Conservation (phyloP, 2,113 vertebrate genomes). For the Misgurnus mizolepis region DNA sequence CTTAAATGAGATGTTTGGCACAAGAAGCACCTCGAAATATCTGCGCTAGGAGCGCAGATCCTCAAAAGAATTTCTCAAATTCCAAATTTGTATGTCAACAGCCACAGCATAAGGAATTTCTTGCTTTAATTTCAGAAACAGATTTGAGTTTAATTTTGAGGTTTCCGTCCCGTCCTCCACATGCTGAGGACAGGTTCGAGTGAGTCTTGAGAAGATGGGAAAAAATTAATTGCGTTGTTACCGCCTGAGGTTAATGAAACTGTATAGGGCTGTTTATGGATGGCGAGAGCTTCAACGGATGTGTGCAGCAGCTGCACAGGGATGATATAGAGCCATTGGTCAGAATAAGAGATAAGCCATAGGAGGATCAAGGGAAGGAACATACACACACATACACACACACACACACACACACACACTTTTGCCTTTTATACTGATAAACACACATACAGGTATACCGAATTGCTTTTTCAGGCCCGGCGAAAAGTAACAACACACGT, state of each 20-base stretch:
- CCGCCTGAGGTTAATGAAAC: slow-evolving; percentile 19
- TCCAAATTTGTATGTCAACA: neutral
- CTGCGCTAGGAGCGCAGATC: neutral
- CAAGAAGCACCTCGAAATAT: neutral
- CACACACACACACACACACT: slow-evolving; percentile 1
- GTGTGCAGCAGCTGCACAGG: slow-evolving; percentile 29
- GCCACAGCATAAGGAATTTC: neutral
- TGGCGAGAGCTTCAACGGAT: slow-evolving; percentile 24
- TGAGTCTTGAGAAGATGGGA: slow-evolving; percentile 20
- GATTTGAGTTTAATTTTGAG: slow-evolving; percentile 26
- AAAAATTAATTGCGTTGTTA: slow-evolving; percentile 14
- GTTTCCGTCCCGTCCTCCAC: slow-evolving; percentile 1
- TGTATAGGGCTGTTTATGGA: slow-evolving; percentile 24
- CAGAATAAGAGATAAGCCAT: slow-evolving; percentile 44
- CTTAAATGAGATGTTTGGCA: neutral
- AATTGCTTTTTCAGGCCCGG: slow-evolving; percentile 34
- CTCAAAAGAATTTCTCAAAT: slow-evolving; percentile 7
- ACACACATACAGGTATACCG: neutral
- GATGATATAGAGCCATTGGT: slow-evolving; percentile 31
- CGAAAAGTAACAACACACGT: slow-evolving; percentile 33
- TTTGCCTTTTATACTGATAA: slow-evolving; percentile 1
- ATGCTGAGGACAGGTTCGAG: slow-evolving; percentile 15
- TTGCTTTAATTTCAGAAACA: slow-evolving; percentile 10
- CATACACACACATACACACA: slow-evolving; percentile 7
- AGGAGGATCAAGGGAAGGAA: slow-evolving; percentile 13